These are phyloP conservation scores for Brachymystax lenok DNA, from an alignment of 2,797 vertebrate species.

Conservation along the genomic window DNA sequence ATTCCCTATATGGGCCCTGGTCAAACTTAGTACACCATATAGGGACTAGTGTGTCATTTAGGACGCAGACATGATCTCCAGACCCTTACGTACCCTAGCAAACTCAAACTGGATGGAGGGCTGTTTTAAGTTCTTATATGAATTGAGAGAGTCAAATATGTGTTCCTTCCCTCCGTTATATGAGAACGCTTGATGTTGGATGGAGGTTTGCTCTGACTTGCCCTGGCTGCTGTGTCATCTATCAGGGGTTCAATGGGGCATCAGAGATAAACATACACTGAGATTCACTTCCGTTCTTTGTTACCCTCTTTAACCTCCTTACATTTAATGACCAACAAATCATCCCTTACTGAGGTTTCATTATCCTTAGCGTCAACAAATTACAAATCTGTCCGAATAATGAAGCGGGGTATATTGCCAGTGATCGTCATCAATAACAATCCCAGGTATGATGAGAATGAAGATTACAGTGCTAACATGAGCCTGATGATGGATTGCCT, in stretches of 20 bases:
- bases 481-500: not conserved
- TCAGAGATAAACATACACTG: not conserved
- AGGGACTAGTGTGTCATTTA: not conserved
- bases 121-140: not conserved
- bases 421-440: not conserved
- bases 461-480: not conserved
- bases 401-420: too few species aligned
- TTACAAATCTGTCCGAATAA: too few species aligned
- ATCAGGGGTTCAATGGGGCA: slow-evolving; percentile 21
- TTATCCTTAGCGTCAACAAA: too few species aligned
- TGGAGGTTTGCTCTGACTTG: slow-evolving; percentile 41
- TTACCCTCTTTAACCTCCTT: not conserved
- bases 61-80: not conserved
- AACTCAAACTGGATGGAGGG: slow-evolving; percentile 19
- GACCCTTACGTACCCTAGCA: not conserved
- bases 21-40: not conserved
- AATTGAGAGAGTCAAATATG: slow-evolving; percentile 24
- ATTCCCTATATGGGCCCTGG: not conserved
- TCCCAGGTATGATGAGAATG: not conserved
- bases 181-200: slow-evolving; percentile 17
- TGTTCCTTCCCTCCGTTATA: slow-evolving; percentile 2
- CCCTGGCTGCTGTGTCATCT: slow-evolving; percentile 24
- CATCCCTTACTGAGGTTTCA: not conserved
- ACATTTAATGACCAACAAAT: not conserved
- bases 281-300: not conserved